Base-by-base conservation (phyloP, 2,888 invertebrate genomes). In the Parnassius mnemosyne region DNA sequence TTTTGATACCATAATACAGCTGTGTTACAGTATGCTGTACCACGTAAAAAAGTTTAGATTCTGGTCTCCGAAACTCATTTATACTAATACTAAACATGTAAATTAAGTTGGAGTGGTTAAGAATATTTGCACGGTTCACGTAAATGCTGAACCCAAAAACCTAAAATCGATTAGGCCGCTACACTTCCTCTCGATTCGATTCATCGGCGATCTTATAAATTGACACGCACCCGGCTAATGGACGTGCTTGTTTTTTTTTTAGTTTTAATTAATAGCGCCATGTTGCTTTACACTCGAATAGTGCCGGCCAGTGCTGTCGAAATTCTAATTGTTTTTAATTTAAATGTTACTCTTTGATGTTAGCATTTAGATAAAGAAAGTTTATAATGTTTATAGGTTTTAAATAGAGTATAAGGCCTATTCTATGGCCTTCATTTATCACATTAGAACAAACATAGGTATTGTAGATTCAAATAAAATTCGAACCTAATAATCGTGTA, bases 161-260 rank as follows among this genome's bases (percentile, higher is more conserved):
- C n/a, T 42, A 57, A 52, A 53, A 34, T 49, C 53, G 41, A 60
- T 60, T 53, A 41, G 25, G 51, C 49, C 44, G 53, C 20, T 34
- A 13, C n/a, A 11, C 34, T 41, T n/a, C 47, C 42, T n/a, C 46
- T 25, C 10, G 55, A 46, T 50, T 60, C 56, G 57, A 60, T 64
- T 65, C 62, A 53, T 52, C 52, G 59, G 46, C 50, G 53, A 44
- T 57, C 60, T 51, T 63, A 20, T 60, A 53, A 51, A 63, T 61
- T 55, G 64, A 64, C 66, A 62, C 66, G 60, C 61, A 50, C 54
- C 42, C 51, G 11, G 12, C 61, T 64, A 66, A 64, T 64, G 64
- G 59, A 51, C 20, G 11, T 10, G 50, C 25, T 34, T 42, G 49
- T 61, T 66, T 43, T 50, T 43, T 50, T 25, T 64, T 66, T 42